Evolutionary conservation across 37 sponge, comb jelly and placozoan genomes (phyloP).

Genomic region (Halisarca cf. caerulea): DNA sequence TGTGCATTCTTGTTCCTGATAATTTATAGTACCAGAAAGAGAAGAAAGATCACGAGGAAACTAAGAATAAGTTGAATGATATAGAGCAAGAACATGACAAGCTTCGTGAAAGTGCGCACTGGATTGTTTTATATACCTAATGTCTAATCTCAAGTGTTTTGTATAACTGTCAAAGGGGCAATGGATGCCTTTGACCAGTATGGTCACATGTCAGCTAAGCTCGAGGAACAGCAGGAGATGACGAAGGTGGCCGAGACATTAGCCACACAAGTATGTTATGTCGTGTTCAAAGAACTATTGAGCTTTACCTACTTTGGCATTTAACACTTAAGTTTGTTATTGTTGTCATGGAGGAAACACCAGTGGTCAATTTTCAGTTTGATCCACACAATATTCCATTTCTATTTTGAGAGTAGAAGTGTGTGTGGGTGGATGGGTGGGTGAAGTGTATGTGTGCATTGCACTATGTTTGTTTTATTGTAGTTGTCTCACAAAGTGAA

Average conservation of each 20-base stretch:
- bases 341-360: too few species aligned
- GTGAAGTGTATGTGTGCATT: neutral
- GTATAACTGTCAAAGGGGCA: conserved; percentile 40
- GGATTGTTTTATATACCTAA: neutral
- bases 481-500: conserved; percentile 19
- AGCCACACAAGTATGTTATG: conserved; percentile 58
- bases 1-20: neutral
- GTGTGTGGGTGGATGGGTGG: too few species aligned
- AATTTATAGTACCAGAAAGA: conserved; percentile 40
- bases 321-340: too few species aligned
- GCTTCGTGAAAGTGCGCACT: conserved; percentile 46
- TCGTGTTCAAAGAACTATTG: too few species aligned
- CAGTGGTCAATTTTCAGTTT: too few species aligned
- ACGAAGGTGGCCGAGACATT: conserved; percentile 61
- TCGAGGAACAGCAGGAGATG: conserved; percentile 63
- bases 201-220: conserved; percentile 52
- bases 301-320: too few species aligned
- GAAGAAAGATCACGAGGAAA: conserved; percentile 13
- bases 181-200: conserved; percentile 73
- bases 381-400: too few species aligned
- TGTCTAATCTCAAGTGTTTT: neutral
- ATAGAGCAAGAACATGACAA: conserved; percentile 54
- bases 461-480: neutral
- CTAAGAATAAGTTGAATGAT: conserved; percentile 9
- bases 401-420: too few species aligned